These are phyloP conservation scores for Neogobius melanostomus DNA, from an alignment of 2,113 vertebrate genomes.

Conservation along the genomic window DNA sequence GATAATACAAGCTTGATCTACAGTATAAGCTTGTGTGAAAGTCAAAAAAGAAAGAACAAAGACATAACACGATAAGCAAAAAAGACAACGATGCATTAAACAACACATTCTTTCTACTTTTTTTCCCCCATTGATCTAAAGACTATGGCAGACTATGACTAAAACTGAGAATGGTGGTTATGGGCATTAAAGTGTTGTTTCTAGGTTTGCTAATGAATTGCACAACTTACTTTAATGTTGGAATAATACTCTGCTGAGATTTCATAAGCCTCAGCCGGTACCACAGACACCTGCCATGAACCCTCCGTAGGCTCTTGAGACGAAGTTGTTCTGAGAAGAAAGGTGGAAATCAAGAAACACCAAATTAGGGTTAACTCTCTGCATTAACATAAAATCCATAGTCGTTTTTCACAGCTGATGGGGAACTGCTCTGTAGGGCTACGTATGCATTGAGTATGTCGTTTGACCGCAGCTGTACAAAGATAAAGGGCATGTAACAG, in stretches of 20 bases:
- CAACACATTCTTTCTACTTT: too few relatives aligned
- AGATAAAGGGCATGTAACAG: conserved; percentile 6
- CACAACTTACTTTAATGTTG: conserved; percentile 91
- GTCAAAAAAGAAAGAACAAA: neutral
- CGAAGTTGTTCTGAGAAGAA: conserved; percentile 88
- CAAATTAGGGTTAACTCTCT: neutral
- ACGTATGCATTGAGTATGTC: neutral
- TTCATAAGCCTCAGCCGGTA: conserved; percentile 92
- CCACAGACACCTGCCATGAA: conserved; percentile 96
- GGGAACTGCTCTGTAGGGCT: neutral
- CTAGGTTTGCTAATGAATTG: neutral
- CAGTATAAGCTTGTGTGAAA: neutral
- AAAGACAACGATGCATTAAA: neutral
- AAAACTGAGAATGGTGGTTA: neutral
- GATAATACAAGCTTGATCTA: neutral
- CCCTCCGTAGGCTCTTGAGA: conserved; percentile 91
- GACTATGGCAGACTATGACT: neutral
- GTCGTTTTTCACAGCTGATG: neutral
- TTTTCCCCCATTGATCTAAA: neutral
- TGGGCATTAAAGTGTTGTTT: neutral
- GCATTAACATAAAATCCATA: neutral
- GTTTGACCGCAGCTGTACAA: conserved; percentile 35
- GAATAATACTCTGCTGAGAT: conserved; percentile 93
- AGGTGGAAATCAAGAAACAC: neutral
- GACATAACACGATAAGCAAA: neutral